phyloP scores from a whole-genome alignment of 2,113 vertebrate genomes.

The Vimba vimba region DNA sequence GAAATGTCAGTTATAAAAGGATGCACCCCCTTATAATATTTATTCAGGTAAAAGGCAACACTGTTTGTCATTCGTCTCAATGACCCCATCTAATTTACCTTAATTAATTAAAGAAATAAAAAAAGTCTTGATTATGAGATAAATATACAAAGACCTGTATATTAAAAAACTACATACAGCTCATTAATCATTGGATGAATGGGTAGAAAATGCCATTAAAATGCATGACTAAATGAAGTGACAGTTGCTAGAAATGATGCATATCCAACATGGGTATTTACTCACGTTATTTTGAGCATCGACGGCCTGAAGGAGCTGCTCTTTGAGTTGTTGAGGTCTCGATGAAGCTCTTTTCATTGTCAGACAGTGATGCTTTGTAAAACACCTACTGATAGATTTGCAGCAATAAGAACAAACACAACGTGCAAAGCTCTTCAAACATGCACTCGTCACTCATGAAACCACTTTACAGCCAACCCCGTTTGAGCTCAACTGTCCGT shows the following conservation, averaged over 20 bases:
- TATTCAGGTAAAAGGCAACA: no score
- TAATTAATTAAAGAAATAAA: not conserved
- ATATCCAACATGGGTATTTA: not conserved
- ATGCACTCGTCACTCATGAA: not conserved
- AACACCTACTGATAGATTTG: not conserved
- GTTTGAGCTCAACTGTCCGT: not conserved
- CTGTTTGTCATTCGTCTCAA: no score
- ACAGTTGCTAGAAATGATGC: not conserved
- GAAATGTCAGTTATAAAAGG: not conserved
- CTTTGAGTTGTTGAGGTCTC: slow-evolving; percentile 16
- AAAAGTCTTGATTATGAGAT: not conserved
- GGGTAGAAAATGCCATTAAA: not conserved
- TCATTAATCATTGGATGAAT: not conserved
- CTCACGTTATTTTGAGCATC: slow-evolving; percentile 22
- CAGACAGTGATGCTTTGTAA: not conserved
- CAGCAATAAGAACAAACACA: not conserved
- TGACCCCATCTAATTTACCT: not conserved
- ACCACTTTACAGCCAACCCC: not conserved
- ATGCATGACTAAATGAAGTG: not conserved
- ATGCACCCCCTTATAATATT: no score
- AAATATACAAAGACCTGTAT: not conserved
- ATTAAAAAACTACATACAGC: not conserved
- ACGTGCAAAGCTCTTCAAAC: not conserved
- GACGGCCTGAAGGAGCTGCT: slow-evolving; percentile 27
- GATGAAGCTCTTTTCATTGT: slow-evolving; percentile 27